Base-by-base conservation (phyloP, 2,888 invertebrate genomes). In the Galerucella nymphaeae region DNA sequence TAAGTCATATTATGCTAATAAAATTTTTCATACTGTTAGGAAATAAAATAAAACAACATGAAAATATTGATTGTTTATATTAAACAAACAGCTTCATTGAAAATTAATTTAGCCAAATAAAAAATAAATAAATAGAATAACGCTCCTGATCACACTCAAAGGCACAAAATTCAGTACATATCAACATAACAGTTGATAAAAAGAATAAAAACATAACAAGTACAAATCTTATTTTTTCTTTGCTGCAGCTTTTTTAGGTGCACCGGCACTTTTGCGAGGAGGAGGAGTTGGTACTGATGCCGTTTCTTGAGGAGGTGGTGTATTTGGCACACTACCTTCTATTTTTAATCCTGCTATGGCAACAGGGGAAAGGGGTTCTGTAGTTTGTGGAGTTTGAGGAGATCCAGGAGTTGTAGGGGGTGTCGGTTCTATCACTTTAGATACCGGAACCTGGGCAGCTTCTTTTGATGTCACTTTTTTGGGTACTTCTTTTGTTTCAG, bases 181-280 rank as follows among this genome's bases (percentile, higher is more conserved):
- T 57, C 45, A 68, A 61, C 18, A 73, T 61, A 62, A 57, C 45
- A 57, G 64, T 58, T 10, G 53, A 20, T 63, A 20, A 62, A 45
- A 57, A 58, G 42, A 45, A 58, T 11, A 10, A 53, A 53, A 53
- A 59, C 16, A n/a, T 23, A 10, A 67, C 4, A 45, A 18, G 16
- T 16, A 66, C 6, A 45, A 70, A 38, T 71, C 77, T 82, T 72
- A 82, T 83, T 65, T 83, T 80, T 30, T 81, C 75, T 74, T 83
- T 82, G 50, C 76, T 10, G 75, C 76, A 55, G 77, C 50, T 73
- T 82, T 82, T 73, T 84, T 84, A 66, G 80, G 77, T 50, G 79
- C 81, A 30, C 80, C 80, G 75, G 78, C 73, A 82, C 85, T 77
- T 81, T 86, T 82, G 85, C 88, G 78, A n/a, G 85, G 85, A 14